Conservation (phyloP, 2,888 invertebrate genomes). For the Ophion obscuratus region DNA sequence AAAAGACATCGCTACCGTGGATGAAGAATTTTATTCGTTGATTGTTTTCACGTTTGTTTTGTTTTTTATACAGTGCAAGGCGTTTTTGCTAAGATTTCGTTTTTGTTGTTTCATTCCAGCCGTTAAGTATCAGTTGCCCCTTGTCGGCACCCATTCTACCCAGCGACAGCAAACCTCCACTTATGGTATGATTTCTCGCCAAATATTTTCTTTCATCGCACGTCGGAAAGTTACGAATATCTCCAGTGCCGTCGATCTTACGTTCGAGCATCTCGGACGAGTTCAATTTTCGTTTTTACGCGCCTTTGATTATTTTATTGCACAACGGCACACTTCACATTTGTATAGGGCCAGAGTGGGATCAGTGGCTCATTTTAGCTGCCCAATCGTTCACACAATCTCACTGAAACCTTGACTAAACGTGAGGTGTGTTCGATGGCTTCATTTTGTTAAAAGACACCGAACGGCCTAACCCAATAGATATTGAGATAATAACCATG, state of each 20-base stretch:
- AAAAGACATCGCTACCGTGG: not conserved
- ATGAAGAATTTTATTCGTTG: slow-evolving; percentile 4
- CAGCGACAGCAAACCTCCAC: slow-evolving; percentile 84
- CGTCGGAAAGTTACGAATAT: slow-evolving; percentile 27
- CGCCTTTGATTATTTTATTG: slow-evolving; percentile 17
- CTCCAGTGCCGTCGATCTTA: not conserved
- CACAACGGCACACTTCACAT: slow-evolving; percentile 54
- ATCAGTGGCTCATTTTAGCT: too few species aligned
- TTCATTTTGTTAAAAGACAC: too few species aligned
- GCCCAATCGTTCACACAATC: too few species aligned
- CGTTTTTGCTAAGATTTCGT: slow-evolving; percentile 64
- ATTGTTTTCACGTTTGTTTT: slow-evolving; percentile 11
- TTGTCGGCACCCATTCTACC: slow-evolving; percentile 85
- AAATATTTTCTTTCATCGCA: slow-evolving; percentile 55
- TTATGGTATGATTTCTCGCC: slow-evolving; percentile 83
- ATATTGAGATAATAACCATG: too few species aligned
- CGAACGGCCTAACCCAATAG: too few species aligned
- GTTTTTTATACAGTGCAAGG: not conserved
- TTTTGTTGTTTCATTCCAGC: slow-evolving; percentile 82
- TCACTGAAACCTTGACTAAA: too few species aligned
- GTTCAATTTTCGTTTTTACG: slow-evolving; percentile 5
- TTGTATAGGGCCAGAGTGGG: not conserved
- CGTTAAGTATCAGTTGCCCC: slow-evolving; percentile 84
- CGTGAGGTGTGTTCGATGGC: too few species aligned
- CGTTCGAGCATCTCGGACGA: slow-evolving; percentile 14